Percentiles rank a stretch among this genome's conserved stretches.
phyloP scores from a whole-genome alignment of 2,797 vertebrate species.

The Mastacembelus armatus region DNA sequence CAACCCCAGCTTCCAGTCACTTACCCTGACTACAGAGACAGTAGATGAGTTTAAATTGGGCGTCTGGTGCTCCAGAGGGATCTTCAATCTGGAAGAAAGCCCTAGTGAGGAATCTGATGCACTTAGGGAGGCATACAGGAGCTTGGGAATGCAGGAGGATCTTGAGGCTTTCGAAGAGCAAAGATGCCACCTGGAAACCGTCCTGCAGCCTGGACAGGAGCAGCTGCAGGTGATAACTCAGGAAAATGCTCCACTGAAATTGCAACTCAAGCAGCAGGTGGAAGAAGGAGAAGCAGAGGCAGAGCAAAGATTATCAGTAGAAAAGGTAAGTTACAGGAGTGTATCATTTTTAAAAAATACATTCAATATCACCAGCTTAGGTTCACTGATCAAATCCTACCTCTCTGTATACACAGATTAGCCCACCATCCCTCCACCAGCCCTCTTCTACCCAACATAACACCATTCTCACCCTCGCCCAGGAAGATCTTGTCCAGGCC shows the following conservation, averaged over 20 bases:
- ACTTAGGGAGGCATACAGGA: slow-evolving; percentile 53
- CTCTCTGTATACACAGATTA: slow-evolving; percentile 41
- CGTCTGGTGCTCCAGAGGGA: slow-evolving; percentile 48
- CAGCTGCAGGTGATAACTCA: slow-evolving; percentile 51
- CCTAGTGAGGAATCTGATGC: slow-evolving; percentile 57
- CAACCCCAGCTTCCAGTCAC: slow-evolving; percentile 11
- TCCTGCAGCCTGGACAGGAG: slow-evolving; percentile 51
- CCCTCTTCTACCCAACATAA: slow-evolving; percentile 27
- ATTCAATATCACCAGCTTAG: background rate
- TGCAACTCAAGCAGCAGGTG: slow-evolving; percentile 52
- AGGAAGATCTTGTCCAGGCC: slow-evolving; percentile 64
- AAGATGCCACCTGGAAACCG: slow-evolving; percentile 41
- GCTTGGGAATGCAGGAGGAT: slow-evolving; percentile 61
- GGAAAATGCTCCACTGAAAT: slow-evolving; percentile 58
- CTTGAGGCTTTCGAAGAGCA: slow-evolving; percentile 57
- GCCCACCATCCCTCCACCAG: background rate
- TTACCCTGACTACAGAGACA: slow-evolving; percentile 41
- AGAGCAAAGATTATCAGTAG: background rate
- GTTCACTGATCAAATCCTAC: slow-evolving; percentile 13
- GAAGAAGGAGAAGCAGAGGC: background rate
- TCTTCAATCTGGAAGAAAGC: slow-evolving; percentile 62
- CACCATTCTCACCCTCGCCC: slow-evolving; percentile 15
- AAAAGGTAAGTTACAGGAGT: slow-evolving; percentile 35
- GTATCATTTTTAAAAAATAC: background rate
- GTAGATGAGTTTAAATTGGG: slow-evolving; percentile 44